Percentiles rank a stretch among this genome's conserved stretches.
These are phyloP conservation scores for Lepidurus packardi DNA, from an alignment of 1,140 invertebrate species.

Conservation along the genomic window DNA sequence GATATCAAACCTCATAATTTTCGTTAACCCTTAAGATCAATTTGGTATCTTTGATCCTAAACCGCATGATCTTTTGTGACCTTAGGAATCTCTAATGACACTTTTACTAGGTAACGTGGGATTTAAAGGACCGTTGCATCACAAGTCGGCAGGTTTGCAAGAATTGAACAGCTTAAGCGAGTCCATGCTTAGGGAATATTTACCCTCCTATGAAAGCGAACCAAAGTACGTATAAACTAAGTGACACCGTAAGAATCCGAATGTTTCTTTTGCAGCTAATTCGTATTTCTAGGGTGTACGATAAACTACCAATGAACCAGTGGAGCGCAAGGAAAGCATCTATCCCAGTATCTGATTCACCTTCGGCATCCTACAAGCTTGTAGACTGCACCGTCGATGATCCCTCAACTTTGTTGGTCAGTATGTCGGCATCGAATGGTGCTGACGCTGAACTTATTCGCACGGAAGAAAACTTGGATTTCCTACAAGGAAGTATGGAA, in stretches of 20 bases:
- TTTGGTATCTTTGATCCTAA: too few relatives aligned
- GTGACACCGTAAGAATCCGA: not conserved
- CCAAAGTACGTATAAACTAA: not conserved
- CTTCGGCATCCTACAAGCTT: not conserved
- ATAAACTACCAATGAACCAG: not conserved
- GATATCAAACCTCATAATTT: too few relatives aligned
- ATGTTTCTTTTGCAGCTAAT: not conserved
- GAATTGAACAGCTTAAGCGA: constrained; percentile 12
- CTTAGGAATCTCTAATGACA: not conserved
- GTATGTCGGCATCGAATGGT: not conserved
- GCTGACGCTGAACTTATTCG: not conserved
- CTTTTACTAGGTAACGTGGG: not conserved
- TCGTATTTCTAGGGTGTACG: not conserved
- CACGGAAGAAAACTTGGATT: too few relatives aligned
- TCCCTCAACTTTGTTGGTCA: not conserved
- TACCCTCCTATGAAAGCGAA: not conserved
- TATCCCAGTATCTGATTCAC: not conserved
- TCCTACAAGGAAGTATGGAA: not conserved
- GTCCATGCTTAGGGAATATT: not conserved
- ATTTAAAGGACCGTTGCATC: not conserved
- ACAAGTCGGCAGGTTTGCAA: constrained; percentile 1
- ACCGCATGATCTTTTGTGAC: not conserved
- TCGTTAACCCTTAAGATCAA: too few relatives aligned
- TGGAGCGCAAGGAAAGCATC: not conserved
- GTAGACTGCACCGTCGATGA: not conserved